Evolutionary conservation across 1,140 invertebrate genomes (phyloP).

Genomic region (Thaumetopoea pityocampa): DNA sequence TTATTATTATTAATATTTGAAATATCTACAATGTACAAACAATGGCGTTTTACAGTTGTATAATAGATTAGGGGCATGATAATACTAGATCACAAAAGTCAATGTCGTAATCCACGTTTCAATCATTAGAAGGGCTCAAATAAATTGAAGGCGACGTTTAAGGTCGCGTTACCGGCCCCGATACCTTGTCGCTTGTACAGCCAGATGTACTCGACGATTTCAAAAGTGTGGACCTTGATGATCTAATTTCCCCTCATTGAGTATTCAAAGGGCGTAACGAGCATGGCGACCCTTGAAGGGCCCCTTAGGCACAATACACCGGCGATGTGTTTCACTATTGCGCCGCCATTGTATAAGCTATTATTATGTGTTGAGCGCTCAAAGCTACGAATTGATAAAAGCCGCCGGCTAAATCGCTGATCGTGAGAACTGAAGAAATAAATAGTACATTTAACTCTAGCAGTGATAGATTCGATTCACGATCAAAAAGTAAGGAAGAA

Average conservation of each 20-base stretch:
- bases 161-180: slow-evolving; percentile 57
- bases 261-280: slow-evolving; percentile 67
- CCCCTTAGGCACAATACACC: slow-evolving; percentile 18
- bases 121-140: slow-evolving; percentile 67
- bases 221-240: slow-evolving; percentile 70
- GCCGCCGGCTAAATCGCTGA: too few species aligned
- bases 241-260: slow-evolving; percentile 73
- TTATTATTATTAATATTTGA: too few species aligned
- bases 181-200: slow-evolving; percentile 50
- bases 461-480: too few species aligned
- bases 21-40: too few species aligned
- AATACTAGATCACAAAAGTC: slow-evolving; percentile 53
- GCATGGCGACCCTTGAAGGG: slow-evolving; percentile 62
- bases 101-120: slow-evolving; percentile 58
- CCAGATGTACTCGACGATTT: slow-evolving; percentile 58
- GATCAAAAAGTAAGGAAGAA: too few species aligned
- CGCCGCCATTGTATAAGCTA: too few species aligned
- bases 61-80: slow-evolving; percentile 41
- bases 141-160: slow-evolving; percentile 61
- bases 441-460: too few species aligned
- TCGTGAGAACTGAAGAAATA: too few species aligned
- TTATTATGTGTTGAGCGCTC: too few species aligned
- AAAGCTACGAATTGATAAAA: too few species aligned
- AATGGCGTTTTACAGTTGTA: too few species aligned
- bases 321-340: too few species aligned